phyloP scores from a whole-genome alignment of 2,113 vertebrate species.

The Miniopterus natalensis region DNA sequence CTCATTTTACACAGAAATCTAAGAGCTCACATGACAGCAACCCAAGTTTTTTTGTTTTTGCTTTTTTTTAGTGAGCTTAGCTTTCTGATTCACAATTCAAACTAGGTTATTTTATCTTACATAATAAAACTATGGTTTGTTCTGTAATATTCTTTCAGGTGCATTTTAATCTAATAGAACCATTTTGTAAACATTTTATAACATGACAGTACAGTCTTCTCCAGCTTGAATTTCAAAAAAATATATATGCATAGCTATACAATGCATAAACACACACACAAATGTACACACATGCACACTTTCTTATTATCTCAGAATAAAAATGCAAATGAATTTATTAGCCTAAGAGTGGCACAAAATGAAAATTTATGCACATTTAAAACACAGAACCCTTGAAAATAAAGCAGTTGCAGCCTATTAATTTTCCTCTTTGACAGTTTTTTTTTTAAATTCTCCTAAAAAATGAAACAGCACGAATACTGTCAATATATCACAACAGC shows the following conservation, averaged over 20 bases:
- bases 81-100: conserved; percentile 73
- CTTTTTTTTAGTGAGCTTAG: conserved; percentile 63
- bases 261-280: conserved; percentile 34
- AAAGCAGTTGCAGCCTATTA: conserved; percentile 90
- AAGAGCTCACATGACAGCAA: conserved; percentile 41
- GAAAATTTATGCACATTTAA: conserved; percentile 91
- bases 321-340: conserved; percentile 91
- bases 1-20: conserved; percentile 76
- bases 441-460: conserved; percentile 91
- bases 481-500: conserved; percentile 98
- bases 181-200: conserved; percentile 82
- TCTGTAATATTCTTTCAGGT: conserved; percentile 59
- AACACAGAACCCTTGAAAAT: conserved; percentile 87
- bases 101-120: conserved; percentile 61
- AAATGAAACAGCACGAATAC: conserved; percentile 94
- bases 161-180: conserved; percentile 69
- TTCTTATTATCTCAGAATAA: conserved; percentile 88
- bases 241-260: not conserved
- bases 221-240: conserved; percentile 72
- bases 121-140: conserved; percentile 66
- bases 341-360: conserved; percentile 87
- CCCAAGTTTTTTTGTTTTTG: conserved; percentile 30
- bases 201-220: conserved; percentile 74
- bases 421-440: conserved; percentile 91
- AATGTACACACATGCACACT: conserved; percentile 15